phyloP scores from a whole-genome alignment of 53 echinoderm and acorn worm genomes.

The Holothuria scabra region DNA sequence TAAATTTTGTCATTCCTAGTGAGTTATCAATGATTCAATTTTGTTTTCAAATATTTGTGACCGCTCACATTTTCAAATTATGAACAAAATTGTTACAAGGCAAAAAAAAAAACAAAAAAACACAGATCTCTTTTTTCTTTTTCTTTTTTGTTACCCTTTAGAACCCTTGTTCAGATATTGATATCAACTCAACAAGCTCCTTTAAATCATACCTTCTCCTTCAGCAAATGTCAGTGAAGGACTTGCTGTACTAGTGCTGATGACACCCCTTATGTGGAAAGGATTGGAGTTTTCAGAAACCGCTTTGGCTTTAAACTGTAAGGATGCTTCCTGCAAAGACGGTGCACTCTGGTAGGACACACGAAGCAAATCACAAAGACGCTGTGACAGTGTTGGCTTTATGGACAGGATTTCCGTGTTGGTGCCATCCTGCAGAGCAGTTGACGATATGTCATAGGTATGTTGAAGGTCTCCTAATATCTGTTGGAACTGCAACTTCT shows the following conservation, averaged over 20 bases:
- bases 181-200: too few species aligned
- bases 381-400: slow-evolving; percentile 70
- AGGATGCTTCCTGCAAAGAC: slow-evolving; percentile 54
- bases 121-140: too few species aligned
- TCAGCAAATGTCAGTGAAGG: slow-evolving; percentile 64
- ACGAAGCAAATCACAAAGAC: slow-evolving; percentile 76
- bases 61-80: too few species aligned
- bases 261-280: slow-evolving; percentile 70
- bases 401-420: slow-evolving; percentile 82
- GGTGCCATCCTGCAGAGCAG: slow-evolving; percentile 74
- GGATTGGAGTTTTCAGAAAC: slow-evolving; percentile 65
- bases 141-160: too few species aligned
- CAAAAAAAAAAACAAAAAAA: too few species aligned
- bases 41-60: too few species aligned
- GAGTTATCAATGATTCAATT: too few species aligned
- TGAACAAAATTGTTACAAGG: too few species aligned
- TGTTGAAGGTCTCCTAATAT: slow-evolving; percentile 85
- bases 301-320: slow-evolving; percentile 77
- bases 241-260: slow-evolving; percentile 70
- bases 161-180: too few species aligned
- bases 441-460: slow-evolving; percentile 63
- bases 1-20: too few species aligned
- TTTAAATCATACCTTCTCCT: slow-evolving; percentile 77
- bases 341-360: slow-evolving; percentile 83
- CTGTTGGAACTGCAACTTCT: slow-evolving; percentile 80